A percentile compares a stretch with the other conserved stretches of the same genome.
These are phyloP conservation scores for Alsophila aescularia DNA, from an alignment of 2,888 invertebrate genomes.

Conservation along the genomic window DNA sequence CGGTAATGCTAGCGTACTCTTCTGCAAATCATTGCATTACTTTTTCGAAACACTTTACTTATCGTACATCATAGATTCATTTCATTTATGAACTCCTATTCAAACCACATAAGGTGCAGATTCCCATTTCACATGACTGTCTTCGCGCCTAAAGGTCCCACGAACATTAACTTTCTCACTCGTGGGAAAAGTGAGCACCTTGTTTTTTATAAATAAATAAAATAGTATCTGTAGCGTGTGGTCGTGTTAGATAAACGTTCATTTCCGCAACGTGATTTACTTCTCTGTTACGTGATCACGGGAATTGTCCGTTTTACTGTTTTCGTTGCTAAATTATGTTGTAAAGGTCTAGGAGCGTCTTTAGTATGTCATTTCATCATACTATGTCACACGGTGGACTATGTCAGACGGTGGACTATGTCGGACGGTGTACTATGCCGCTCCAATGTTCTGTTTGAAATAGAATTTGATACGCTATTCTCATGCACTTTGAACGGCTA, in stretches of 20 bases:
- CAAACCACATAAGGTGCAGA: constrained; percentile 2
- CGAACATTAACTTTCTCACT: constrained; percentile 59
- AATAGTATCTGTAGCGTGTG: constrained; percentile 23
- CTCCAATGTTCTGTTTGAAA: too few species aligned
- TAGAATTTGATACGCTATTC: too few species aligned
- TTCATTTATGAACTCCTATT: constrained; percentile 7
- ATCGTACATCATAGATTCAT: constrained; percentile 1
- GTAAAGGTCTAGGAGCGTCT: too few species aligned
- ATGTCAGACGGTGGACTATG: too few species aligned
- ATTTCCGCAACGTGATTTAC: constrained; percentile 46
- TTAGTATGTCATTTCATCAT: too few species aligned
- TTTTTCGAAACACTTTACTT: constrained; percentile 18
- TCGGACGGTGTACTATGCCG: too few species aligned
- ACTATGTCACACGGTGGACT: too few species aligned
- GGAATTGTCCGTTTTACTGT: constrained; percentile 13
- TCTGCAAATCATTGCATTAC: constrained; percentile 21
- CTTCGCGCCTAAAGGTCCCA: constrained; percentile 50
- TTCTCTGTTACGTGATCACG: constrained; percentile 34
- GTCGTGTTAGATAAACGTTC: constrained; percentile 37
- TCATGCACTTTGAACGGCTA: too few species aligned
- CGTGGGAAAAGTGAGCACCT: constrained; percentile 55
- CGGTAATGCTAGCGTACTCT: too few species aligned
- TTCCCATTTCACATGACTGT: constrained; percentile 15
- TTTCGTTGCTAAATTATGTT: constrained; percentile 11
- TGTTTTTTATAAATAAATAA: constrained; percentile 31